Evolutionary conservation across 2,113 vertebrate genomes (phyloP).

Genomic region (Hemichromis elongatus): DNA sequence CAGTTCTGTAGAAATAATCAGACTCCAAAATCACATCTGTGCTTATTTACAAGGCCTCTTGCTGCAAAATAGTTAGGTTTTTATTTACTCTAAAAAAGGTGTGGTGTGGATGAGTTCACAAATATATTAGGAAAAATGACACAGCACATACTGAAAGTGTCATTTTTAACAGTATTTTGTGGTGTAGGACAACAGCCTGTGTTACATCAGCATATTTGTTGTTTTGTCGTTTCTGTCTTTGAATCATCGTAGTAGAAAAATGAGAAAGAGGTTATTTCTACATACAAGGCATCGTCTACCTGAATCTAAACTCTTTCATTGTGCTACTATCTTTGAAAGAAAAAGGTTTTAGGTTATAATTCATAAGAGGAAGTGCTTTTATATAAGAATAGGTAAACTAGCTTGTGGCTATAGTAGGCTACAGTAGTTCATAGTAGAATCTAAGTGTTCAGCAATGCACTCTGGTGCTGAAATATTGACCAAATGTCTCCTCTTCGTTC

Average conservation of each 20-base stretch:
- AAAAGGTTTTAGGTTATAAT: constrained; percentile 65
- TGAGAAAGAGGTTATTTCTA: constrained; percentile 72
- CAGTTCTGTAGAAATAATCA: constrained; percentile 76
- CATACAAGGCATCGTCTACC: constrained; percentile 78
- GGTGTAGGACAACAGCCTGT: not conserved
- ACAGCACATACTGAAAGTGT: constrained; percentile 8
- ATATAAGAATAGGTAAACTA: constrained; percentile 68
- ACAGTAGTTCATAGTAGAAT: constrained; percentile 66
- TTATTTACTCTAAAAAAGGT: constrained; percentile 40
- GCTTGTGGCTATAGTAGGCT: constrained; percentile 69
- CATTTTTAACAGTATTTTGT: constrained; percentile 15
- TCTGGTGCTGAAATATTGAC: constrained; percentile 33
- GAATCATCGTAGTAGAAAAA: constrained; percentile 67
- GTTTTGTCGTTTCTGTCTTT: constrained; percentile 2
- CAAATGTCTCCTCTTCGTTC: not conserved
- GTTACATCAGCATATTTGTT: constrained; percentile 10
- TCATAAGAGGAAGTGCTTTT: constrained; percentile 76
- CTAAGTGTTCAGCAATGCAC: constrained; percentile 46
- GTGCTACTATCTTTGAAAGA: constrained; percentile 74
- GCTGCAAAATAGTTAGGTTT: constrained; percentile 51
- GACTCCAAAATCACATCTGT: constrained; percentile 66
- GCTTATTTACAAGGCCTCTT: constrained; percentile 77
- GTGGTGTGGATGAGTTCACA: constrained; percentile 17
- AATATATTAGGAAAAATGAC: constrained; percentile 22
- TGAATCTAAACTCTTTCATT: constrained; percentile 78